Base-by-base conservation (phyloP, 2,113 vertebrate species). In the Oplegnathus fasciatus region DNA sequence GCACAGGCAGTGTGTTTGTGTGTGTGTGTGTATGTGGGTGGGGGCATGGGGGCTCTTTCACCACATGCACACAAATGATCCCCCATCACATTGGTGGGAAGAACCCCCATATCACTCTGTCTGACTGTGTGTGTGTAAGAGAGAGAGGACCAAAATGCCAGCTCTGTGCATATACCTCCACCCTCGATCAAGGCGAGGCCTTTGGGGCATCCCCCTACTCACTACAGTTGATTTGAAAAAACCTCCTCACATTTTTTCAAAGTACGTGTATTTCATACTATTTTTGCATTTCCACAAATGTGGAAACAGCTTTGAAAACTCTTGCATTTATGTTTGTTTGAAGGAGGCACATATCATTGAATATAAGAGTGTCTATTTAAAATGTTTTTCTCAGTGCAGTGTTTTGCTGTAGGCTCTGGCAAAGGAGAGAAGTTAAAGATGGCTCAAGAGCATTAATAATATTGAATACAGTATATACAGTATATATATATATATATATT, bases 241-340 rank as follows among this genome's bases (percentile, higher is more conserved):
- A 37, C 67, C 84, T 84, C 32, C 82, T 87, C 89, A 90, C 78
- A 77, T 85, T 91, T 87, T 88, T 91, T 90, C 77, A 78, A 88
- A 90, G 85, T 86, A 24, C 46, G 64, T 88, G 85, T 66, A 86
- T 87, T 91, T 87, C 85, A 69, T 75, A 85, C 58, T 85, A 77
- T 91, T 92, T 92, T 42, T 92, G 86, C 86, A 89, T 94, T 92
- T 90, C 89, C 89, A 90, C 76, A 82, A 91, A 89, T 83, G 72
- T 86, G 80, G 74, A 84, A 90, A 91, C 34, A 40, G 75, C 94
- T 93, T 94, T 93, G 84, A 92, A 91, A 94, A 85, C 28, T 75
- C 72, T 75, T 32, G 14, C 82, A 86, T 91, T 90, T 78, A 64
- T 85, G 54, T 89, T 87, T 84, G 86, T 88, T 81, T 67, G 68